phyloP scores from a whole-genome alignment of 2,797 vertebrate genomes.

The Pangasius krempfi region DNA sequence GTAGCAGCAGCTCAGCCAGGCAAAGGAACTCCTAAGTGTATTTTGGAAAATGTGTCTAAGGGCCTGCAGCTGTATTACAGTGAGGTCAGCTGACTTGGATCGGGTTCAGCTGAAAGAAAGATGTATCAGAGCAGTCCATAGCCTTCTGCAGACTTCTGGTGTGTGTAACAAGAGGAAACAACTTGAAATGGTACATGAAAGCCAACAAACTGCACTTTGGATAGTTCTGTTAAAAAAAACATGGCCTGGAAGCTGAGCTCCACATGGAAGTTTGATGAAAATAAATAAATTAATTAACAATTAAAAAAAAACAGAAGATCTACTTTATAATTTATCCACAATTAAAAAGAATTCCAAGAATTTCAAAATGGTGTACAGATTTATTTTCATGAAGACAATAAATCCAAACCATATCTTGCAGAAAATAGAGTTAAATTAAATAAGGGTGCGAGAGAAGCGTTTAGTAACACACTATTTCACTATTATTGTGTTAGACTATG shows the following conservation, averaged over 20 bases:
- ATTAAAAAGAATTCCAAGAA: not conserved
- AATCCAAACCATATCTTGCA: not conserved
- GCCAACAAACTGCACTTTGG: slow-evolving; percentile 1
- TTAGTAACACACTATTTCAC: not conserved
- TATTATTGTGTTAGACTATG: not conserved
- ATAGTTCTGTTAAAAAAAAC: not conserved
- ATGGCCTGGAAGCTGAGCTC: not conserved
- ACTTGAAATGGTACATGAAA: slow-evolving; percentile 13
- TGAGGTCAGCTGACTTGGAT: slow-evolving; percentile 62
- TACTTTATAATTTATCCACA: not conserved
- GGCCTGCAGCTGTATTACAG: slow-evolving; percentile 54
- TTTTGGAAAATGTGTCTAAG: slow-evolving; percentile 57
- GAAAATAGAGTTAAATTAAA: not conserved
- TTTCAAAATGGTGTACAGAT: not conserved
- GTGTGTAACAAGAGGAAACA: slow-evolving; percentile 36
- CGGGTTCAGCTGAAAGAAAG: slow-evolving; percentile 39
- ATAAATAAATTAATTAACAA: no score
- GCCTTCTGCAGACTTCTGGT: slow-evolving; percentile 21
- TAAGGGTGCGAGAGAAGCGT: not conserved
- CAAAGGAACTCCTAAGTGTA: slow-evolving; percentile 12
- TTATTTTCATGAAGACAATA: not conserved
- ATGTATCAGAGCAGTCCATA: slow-evolving; percentile 8
- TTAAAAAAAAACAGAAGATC: not conserved
- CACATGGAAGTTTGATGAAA: not conserved
- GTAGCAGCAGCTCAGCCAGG: slow-evolving; percentile 46